Percentiles rank a stretch among this genome's conserved stretches.
Conservation (phyloP, 1,140 invertebrate genomes). For the Fopius arisanus region DNA sequence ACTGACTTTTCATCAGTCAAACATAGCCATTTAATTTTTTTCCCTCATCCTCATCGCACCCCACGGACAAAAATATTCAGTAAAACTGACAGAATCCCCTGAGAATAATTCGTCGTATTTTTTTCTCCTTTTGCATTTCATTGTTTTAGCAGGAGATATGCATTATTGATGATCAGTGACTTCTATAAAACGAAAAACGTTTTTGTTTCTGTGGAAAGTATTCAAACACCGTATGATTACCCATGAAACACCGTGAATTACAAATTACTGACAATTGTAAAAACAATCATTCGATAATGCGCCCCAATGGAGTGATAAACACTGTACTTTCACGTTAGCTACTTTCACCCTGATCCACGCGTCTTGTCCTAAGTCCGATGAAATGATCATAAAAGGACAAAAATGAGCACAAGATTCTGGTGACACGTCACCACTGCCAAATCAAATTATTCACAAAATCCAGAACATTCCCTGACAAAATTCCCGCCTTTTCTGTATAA, state of each 20-base stretch:
- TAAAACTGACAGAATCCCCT: too few species aligned
- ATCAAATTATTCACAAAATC: too few species aligned
- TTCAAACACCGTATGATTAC: background rate
- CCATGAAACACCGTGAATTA: background rate
- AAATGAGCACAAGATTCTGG: slow-evolving; percentile 1
- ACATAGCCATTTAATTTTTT: background rate
- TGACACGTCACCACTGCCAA: background rate
- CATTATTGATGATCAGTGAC: too few species aligned
- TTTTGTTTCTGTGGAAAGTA: background rate
- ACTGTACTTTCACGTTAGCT: slow-evolving; percentile 23
- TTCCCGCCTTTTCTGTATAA: too few species aligned
- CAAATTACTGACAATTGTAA: slow-evolving; percentile 22
- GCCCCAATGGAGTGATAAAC: slow-evolving; percentile 28
- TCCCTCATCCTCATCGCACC: too few species aligned
- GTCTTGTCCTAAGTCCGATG: slow-evolving; percentile 16
- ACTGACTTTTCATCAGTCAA: background rate
- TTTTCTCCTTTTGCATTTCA: too few species aligned
- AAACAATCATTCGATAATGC: slow-evolving; percentile 29
- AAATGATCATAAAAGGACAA: background rate
- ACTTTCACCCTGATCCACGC: slow-evolving; percentile 24
- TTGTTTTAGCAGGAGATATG: too few species aligned
- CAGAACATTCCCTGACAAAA: too few species aligned
- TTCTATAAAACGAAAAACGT: too few species aligned
- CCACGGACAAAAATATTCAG: too few species aligned
- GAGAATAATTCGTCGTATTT: too few species aligned